Conservation (phyloP, 2,113 vertebrate species). For the Larimichthys crocea region DNA sequence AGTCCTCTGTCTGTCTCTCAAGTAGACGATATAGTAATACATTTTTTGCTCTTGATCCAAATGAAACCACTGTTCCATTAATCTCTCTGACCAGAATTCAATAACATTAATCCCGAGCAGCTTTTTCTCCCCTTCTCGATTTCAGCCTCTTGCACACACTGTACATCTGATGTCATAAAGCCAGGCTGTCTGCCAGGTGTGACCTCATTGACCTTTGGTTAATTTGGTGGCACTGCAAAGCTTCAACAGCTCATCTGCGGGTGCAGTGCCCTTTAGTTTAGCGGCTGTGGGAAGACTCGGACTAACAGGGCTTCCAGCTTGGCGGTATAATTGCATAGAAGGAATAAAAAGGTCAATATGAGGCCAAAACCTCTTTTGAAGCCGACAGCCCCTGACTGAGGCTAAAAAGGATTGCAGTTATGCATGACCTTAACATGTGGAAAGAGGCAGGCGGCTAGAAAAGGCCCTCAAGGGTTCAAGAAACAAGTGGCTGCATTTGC, state of each 20-base stretch:
- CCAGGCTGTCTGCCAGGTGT: constrained; percentile 34
- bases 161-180: constrained; percentile 31
- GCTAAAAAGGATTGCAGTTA: constrained; percentile 44
- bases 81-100: constrained; percentile 55
- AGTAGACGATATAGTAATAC: constrained; percentile 27
- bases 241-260: constrained; percentile 51
- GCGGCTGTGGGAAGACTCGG: constrained; percentile 1
- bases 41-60: constrained; percentile 50
- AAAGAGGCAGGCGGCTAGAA: constrained; percentile 15
- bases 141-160: constrained; percentile 18
- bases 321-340: constrained; percentile 31
- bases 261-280: constrained; percentile 44
- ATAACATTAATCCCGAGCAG: constrained; percentile 34
- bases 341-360: constrained; percentile 55
- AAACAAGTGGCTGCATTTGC: constrained; percentile 8
- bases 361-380: constrained; percentile 60
- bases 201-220: constrained; percentile 63
- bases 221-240: constrained; percentile 46
- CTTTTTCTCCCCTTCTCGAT: constrained; percentile 19
- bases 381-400: constrained; percentile 53
- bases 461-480: constrained; percentile 32
- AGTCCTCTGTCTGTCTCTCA: constrained; percentile 12
- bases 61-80: constrained; percentile 62
- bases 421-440: constrained; percentile 56
- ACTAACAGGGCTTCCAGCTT: constrained; percentile 21